Percentiles rank a stretch among this genome's conserved stretches.
Evolutionary conservation across 2,888 invertebrate species (phyloP).

Genomic region (Callyntrura sp.): DNA sequence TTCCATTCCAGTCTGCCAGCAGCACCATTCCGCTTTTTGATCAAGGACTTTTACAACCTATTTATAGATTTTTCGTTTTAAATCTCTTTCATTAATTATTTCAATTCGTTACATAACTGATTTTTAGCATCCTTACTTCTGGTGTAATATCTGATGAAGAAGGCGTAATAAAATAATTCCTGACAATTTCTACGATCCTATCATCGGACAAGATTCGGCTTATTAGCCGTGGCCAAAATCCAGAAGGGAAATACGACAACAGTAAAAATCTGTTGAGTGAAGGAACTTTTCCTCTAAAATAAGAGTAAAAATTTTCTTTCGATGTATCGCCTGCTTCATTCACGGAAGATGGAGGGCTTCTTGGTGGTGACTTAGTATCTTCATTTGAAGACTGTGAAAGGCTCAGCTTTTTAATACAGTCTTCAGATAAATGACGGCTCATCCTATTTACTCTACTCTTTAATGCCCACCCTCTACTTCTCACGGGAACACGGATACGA

Average conservation of each 20-base stretch:
- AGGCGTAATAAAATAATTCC: slow-evolving; percentile 90
- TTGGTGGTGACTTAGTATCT: slow-evolving; percentile 55
- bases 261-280: slow-evolving; percentile 89
- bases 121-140: slow-evolving; percentile 68
- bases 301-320: slow-evolving; percentile 68
- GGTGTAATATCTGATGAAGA: slow-evolving; percentile 81
- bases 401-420: slow-evolving; percentile 78
- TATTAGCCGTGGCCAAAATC: slow-evolving; percentile 98
- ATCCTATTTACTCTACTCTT: slow-evolving; percentile 81
- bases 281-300: slow-evolving; percentile 78
- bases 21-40: slow-evolving; percentile 93
- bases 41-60: slow-evolving; percentile 88
- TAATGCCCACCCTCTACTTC: slow-evolving; percentile 90
- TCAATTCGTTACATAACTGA: neutral
- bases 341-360: slow-evolving; percentile 15
- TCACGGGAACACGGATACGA: slow-evolving; percentile 87
- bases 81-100: neutral
- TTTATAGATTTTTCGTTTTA: neutral
- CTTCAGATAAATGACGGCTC: slow-evolving; percentile 82
- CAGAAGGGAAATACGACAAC: slow-evolving; percentile 98
- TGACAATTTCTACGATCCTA: slow-evolving; percentile 91
- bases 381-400: slow-evolving; percentile 68
- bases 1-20: slow-evolving; percentile 97
- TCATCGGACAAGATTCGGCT: slow-evolving; percentile 94
- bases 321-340: slow-evolving; percentile 33